Conservation (phyloP, 2,888 invertebrate species). For the Charanyca ferruginea region DNA sequence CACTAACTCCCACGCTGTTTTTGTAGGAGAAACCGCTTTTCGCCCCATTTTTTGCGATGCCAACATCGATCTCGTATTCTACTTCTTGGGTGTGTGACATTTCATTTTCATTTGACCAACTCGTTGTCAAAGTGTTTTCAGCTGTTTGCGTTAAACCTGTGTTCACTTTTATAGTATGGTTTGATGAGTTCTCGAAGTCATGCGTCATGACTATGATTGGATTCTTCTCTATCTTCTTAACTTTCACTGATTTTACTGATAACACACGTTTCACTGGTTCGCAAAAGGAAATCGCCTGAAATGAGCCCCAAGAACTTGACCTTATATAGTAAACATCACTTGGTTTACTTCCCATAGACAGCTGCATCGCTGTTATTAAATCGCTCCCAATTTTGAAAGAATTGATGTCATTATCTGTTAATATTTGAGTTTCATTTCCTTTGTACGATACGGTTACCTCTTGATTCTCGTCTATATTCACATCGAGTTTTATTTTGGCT, state of each 20-base stretch:
- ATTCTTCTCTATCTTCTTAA: slow-evolving; percentile 65
- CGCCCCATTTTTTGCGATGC: too few relatives aligned
- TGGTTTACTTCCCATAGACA: slow-evolving; percentile 72
- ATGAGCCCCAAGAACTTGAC: slow-evolving; percentile 84
- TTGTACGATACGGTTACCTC: slow-evolving; percentile 68
- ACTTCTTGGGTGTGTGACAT: too few relatives aligned
- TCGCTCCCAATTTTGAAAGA: slow-evolving; percentile 69
- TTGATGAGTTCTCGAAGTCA: slow-evolving; percentile 78
- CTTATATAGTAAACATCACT: slow-evolving; percentile 75
- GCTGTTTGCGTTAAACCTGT: slow-evolving; percentile 80
- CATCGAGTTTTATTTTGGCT: slow-evolving; percentile 55
- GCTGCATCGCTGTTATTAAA: slow-evolving; percentile 68
- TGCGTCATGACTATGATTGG: slow-evolving; percentile 74
- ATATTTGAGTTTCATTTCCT: slow-evolving; percentile 70
- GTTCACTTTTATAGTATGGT: slow-evolving; percentile 79
- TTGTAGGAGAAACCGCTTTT: slow-evolving; percentile 76
- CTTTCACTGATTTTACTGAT: slow-evolving; percentile 71
- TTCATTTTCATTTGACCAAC: slow-evolving; percentile 75
- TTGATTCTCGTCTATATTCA: slow-evolving; percentile 73
- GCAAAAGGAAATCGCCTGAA: slow-evolving; percentile 79
- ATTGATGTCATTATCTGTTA: slow-evolving; percentile 71
- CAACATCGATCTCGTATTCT: too few relatives aligned
- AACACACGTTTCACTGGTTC: slow-evolving; percentile 74
- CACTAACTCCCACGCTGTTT: slow-evolving; percentile 75
- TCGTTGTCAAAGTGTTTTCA: slow-evolving; percentile 78